A percentile compares a stretch with the other conserved stretches of the same genome.
These are phyloP conservation scores for Ochotona curzoniae DNA, from an alignment of 2,113 vertebrate species.

Conservation along the genomic window DNA sequence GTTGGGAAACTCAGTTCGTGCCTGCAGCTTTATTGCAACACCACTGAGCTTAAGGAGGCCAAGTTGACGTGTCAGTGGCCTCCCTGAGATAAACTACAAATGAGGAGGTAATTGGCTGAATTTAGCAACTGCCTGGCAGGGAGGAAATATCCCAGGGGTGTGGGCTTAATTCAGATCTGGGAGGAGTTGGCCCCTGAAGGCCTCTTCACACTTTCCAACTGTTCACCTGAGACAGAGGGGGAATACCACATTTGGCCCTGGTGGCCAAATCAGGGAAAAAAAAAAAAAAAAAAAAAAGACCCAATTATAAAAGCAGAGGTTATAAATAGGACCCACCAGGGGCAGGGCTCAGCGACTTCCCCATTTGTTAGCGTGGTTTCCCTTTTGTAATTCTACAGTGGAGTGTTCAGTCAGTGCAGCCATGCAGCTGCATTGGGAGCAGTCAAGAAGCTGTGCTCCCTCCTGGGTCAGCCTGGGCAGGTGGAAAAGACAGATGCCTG, in stretches of 20 bases:
- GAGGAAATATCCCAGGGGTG: neutral
- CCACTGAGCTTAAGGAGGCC: neutral
- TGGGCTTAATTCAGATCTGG: neutral
- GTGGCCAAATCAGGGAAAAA: neutral
- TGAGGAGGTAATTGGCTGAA: neutral
- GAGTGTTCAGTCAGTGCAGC: neutral
- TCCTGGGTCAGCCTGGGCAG: neutral
- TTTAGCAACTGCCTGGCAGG: neutral
- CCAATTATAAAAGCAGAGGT: neutral
- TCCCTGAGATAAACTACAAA: neutral
- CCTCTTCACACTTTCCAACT: neutral
- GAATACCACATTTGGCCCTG: neutral
- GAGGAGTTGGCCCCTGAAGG: neutral
- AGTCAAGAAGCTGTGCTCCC: neutral
- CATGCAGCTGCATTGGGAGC: neutral
- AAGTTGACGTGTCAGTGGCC: neutral
- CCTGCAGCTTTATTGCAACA: neutral
- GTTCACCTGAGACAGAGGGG: neutral
- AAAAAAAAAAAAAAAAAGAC: conserved; percentile 33
- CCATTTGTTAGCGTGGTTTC: neutral
- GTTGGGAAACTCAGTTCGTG: neutral
- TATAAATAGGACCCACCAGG: neutral
- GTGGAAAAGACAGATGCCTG: neutral
- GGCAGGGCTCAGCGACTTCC: neutral
- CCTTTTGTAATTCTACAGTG: neutral